phyloP scores from a whole-genome alignment of 2,113 vertebrate genomes.

The Gila orcuttii region DNA sequence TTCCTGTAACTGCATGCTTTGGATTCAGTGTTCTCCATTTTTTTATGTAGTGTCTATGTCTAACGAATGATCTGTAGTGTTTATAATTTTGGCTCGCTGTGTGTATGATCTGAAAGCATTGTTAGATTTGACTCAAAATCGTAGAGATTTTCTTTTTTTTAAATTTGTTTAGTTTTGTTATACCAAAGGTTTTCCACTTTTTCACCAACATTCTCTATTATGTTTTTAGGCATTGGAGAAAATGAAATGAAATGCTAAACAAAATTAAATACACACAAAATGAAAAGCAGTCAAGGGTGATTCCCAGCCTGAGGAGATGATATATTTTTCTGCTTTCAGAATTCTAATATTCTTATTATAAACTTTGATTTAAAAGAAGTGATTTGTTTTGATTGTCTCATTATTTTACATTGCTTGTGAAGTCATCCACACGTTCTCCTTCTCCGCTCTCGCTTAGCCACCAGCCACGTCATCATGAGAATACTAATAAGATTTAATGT shows the following conservation, averaged over 20 bases:
- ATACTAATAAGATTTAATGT: background rate
- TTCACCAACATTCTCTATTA: background rate
- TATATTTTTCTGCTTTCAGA: background rate
- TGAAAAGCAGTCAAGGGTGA: background rate
- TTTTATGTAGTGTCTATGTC: too few relatives aligned
- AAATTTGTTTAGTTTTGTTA: background rate
- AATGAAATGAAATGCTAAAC: background rate
- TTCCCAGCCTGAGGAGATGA: background rate
- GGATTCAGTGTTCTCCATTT: too few relatives aligned
- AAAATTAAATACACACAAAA: background rate
- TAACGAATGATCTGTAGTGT: too few relatives aligned
- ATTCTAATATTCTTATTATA: background rate
- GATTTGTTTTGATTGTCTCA: background rate
- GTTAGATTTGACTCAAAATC: too few relatives aligned
- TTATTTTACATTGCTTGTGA: background rate
- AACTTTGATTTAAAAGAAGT: background rate
- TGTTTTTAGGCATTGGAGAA: background rate
- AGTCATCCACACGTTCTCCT: background rate
- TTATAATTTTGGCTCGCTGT: too few relatives aligned
- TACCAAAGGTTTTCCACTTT: background rate
- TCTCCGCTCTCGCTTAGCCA: background rate
- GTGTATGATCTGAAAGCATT: too few relatives aligned
- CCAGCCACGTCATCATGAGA: slow-evolving; percentile 4
- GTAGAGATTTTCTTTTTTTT: too few relatives aligned
- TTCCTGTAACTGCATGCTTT: too few relatives aligned